These are phyloP conservation scores for Cebidichthys violaceus DNA, from an alignment of 2,113 vertebrate genomes.

Conservation along the genomic window DNA sequence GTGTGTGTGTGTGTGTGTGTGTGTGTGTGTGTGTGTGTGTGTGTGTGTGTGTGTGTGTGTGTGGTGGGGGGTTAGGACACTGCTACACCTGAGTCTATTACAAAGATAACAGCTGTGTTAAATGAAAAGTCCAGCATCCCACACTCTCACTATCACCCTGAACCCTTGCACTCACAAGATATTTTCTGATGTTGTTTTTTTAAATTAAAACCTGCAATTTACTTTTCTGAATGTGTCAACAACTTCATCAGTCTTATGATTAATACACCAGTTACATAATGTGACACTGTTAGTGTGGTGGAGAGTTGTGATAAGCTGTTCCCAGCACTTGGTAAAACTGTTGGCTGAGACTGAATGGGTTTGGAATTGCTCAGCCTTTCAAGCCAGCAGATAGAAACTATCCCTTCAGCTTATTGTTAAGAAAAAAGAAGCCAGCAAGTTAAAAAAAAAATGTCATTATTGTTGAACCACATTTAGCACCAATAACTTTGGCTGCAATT, in stretches of 20 bases:
- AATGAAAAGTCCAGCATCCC: slow-evolving; percentile 17
- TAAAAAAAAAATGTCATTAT: background rate
- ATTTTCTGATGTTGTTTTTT: slow-evolving; percentile 1
- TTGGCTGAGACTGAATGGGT: slow-evolving; percentile 5
- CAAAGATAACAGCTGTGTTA: slow-evolving; percentile 27
- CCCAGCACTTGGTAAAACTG: slow-evolving; percentile 12
- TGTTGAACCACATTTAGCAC: background rate
- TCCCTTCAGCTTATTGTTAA: slow-evolving; percentile 1
- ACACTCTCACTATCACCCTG: background rate
- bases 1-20: slow-evolving; percentile 4
- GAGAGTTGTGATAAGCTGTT: slow-evolving; percentile 22
- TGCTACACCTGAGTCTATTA: slow-evolving; percentile 35
- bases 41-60: slow-evolving; percentile 13
- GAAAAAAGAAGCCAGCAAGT: background rate
- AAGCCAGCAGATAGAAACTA: slow-evolving; percentile 11
- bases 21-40: slow-evolving; percentile 14
- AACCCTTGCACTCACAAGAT: background rate
- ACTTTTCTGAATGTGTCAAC: slow-evolving; percentile 1
- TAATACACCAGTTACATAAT: slow-evolving; percentile 41
- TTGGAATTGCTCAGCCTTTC: slow-evolving; percentile 5
- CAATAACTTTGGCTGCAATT: background rate
- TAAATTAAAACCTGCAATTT: slow-evolving; percentile 12
- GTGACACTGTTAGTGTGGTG: slow-evolving; percentile 2
- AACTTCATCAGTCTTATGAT: slow-evolving; percentile 31
- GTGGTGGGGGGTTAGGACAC: background rate